A percentile compares a stretch with the other conserved stretches of the same genome.
phyloP scores from a whole-genome alignment of 1,140 invertebrate species.

The Apis cerana region DNA sequence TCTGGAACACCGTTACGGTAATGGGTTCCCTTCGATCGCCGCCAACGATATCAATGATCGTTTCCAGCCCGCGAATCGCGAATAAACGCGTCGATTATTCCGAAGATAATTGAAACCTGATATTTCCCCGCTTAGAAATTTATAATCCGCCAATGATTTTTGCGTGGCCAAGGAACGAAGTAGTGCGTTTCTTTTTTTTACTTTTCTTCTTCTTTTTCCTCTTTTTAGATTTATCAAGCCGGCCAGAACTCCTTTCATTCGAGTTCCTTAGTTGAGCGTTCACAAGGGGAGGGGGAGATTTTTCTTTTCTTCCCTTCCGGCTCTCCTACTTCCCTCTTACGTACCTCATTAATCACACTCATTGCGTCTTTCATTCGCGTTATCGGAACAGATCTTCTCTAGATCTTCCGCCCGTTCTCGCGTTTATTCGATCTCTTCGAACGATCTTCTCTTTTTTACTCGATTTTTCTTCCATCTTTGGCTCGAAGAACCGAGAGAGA shows the following conservation, averaged over 20 bases:
- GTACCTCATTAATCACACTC: slow-evolving; percentile 14
- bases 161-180: background rate
- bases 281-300: background rate
- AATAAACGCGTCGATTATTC: slow-evolving; percentile 19
- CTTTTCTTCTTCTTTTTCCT: too few relatives aligned
- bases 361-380: background rate
- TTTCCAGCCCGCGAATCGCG: background rate
- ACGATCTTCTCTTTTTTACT: background rate
- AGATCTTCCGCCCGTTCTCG: background rate
- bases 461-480: too few relatives aligned
- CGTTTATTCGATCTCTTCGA: background rate
- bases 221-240: background rate
- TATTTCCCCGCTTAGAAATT: slow-evolving; percentile 22
- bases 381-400: background rate
- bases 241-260: background rate
- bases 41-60: slow-evolving; percentile 8
- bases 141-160: background rate
- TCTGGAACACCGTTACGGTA: slow-evolving; percentile 6
- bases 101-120: slow-evolving; percentile 41
- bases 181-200: background rate
- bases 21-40: slow-evolving; percentile 2
- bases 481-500: too few relatives aligned
- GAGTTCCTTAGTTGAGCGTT: background rate
- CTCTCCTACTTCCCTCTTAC: background rate
- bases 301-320: background rate